Evolutionary conservation across 2,113 vertebrate species (phyloP).

Genomic region (zebrafish (Danio rerio)): GRCz12tu NC_133182.1:44396501-44397000

Average conservation of each 20-base stretch:
- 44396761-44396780: constrained; percentile 55
- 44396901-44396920: constrained; percentile 85
- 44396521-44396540: too few relatives aligned
- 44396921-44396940: constrained; percentile 85
- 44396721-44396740: neutral
- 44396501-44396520: too few relatives aligned
- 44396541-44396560: too few relatives aligned
- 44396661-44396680: too few relatives aligned
- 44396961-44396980: constrained; percentile 90
- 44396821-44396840: constrained; percentile 69
- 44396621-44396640: too few relatives aligned
- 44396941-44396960: constrained; percentile 89
- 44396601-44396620: too few relatives aligned
- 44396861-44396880: constrained; percentile 87
- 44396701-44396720: too few relatives aligned
- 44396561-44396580: too few relatives aligned
- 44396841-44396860: constrained; percentile 72
- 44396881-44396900: constrained; percentile 89
- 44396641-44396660: too few relatives aligned
- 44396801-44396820: constrained; percentile 64
- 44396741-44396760: constrained; percentile 23
- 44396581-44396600: too few relatives aligned
- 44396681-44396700: too few relatives aligned
- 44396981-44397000: constrained; percentile 87
- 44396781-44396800: constrained; percentile 49